A percentile compares a stretch with the other conserved stretches of the same genome.
These are phyloP conservation scores for Cottus gobio DNA, from an alignment of 2,113 vertebrate genomes.

Conservation along the genomic window DNA sequence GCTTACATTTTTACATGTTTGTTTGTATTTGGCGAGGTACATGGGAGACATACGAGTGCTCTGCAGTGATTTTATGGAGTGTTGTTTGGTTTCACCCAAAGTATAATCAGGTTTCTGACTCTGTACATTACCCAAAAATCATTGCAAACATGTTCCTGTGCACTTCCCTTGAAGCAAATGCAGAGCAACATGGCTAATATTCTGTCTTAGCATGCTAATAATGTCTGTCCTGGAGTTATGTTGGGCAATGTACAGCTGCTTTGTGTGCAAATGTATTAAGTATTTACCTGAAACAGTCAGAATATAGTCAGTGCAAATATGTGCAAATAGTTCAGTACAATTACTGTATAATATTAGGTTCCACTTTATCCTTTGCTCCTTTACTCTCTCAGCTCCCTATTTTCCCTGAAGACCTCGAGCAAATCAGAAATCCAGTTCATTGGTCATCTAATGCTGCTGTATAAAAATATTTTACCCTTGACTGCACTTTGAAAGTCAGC, in stretches of 20 bases:
- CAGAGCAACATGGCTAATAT: background rate
- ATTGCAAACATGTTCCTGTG: background rate
- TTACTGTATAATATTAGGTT: background rate
- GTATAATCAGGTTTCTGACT: background rate
- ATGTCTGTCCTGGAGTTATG: background rate
- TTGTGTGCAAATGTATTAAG: background rate
- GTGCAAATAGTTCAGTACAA: constrained; percentile 7
- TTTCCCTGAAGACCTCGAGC: constrained; percentile 14
- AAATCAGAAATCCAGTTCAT: background rate
- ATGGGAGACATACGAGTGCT: background rate
- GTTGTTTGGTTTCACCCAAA: background rate
- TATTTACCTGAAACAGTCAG: background rate
- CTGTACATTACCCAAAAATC: background rate
- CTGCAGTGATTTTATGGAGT: background rate
- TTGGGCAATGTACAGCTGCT: background rate
- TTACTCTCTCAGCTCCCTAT: background rate
- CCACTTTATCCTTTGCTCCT: background rate
- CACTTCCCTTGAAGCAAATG: background rate
- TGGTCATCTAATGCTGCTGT: constrained; percentile 23
- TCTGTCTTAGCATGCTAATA: background rate
- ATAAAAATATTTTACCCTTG: constrained; percentile 26
- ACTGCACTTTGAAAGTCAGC: constrained; percentile 49
- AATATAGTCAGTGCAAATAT: constrained; percentile 3
- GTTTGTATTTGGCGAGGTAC: constrained; percentile 39
- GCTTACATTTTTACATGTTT: constrained; percentile 56